Evolutionary conservation across 2,113 vertebrate species (phyloP).

Genomic region (Phrynosoma blainvillii): DNA sequence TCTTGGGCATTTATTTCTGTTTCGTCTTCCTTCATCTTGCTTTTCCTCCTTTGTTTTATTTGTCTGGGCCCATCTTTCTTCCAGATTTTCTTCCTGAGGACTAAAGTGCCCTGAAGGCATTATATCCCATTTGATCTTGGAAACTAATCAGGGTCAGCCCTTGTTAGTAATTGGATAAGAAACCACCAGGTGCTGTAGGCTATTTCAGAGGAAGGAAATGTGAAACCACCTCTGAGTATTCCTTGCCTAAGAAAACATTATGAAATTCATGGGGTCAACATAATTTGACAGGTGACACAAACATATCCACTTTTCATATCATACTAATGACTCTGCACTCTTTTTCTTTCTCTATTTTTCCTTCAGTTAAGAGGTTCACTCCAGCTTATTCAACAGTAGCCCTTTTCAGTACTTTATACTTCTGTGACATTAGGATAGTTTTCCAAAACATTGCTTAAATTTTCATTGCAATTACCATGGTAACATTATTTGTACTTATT

Average conservation of each 20-base stretch:
- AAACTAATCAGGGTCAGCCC: too few relatives aligned
- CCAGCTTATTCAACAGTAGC: not conserved
- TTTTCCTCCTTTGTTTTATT: not conserved
- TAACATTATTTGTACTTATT: not conserved
- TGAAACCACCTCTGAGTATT: too few relatives aligned
- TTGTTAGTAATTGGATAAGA: too few relatives aligned
- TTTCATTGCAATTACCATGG: not conserved
- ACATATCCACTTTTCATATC: not conserved
- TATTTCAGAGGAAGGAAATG: too few relatives aligned
- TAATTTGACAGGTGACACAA: too few relatives aligned
- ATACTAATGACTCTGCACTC: not conserved
- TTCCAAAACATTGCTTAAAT: not conserved
- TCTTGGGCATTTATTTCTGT: not conserved
- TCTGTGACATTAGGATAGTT: not conserved
- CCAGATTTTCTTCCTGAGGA: too few relatives aligned
- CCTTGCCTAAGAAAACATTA: not conserved
- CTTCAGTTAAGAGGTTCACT: not conserved
- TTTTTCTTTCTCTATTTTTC: not conserved
- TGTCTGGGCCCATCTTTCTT: not conserved
- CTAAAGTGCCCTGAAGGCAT: too few relatives aligned
- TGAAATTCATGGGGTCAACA: too few relatives aligned
- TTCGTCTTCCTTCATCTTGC: not conserved
- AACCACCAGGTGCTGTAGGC: too few relatives aligned
- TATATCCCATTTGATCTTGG: too few relatives aligned
- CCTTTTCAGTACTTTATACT: not conserved